A percentile compares a stretch with the other conserved stretches of the same genome.
Conservation (phyloP, 2,888 invertebrate species). For the Xanthostigma xanthostigma region DNA sequence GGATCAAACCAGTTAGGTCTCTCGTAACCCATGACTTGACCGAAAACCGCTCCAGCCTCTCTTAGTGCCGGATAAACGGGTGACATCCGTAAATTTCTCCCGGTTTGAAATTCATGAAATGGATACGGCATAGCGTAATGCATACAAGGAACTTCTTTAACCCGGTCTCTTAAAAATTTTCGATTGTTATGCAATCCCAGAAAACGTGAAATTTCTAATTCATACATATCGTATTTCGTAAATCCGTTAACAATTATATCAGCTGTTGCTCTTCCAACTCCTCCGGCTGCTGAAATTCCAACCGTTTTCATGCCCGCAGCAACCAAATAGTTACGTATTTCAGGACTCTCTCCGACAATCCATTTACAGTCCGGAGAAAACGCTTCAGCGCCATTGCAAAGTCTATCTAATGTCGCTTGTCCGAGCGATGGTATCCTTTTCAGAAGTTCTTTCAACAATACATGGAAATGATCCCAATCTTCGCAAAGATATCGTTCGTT, state of each 20-base stretch:
- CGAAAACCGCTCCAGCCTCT: conserved; percentile 87
- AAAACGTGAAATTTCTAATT: conserved; percentile 79
- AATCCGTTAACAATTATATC: conserved; percentile 75
- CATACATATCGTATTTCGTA: conserved; percentile 72
- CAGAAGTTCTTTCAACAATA: conserved; percentile 70
- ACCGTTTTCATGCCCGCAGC: conserved; percentile 95
- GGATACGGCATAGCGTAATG: conserved; percentile 76
- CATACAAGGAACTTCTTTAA: conserved; percentile 82
- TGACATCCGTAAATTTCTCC: conserved; percentile 82
- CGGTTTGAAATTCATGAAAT: conserved; percentile 71
- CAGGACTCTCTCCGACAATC: conserved; percentile 88
- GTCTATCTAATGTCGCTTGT: conserved; percentile 56
- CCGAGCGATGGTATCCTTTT: conserved; percentile 68
- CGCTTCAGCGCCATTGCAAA: conserved; percentile 83
- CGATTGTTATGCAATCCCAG: conserved; percentile 88
- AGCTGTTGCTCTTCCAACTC: conserved; percentile 80
- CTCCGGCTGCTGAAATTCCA: conserved; percentile 90
- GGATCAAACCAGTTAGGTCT: conserved; percentile 81
- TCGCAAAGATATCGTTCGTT: conserved; percentile 55
- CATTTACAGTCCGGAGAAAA: conserved; percentile 95
- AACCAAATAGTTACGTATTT: conserved; percentile 79
- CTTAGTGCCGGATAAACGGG: conserved; percentile 86
- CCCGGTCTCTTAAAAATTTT: conserved; percentile 79
- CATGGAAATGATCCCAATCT: conserved; percentile 96
- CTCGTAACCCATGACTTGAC: conserved; percentile 97